These are phyloP conservation scores for Megaustenia siamemsis DNA, from an alignment of 2,888 invertebrate genomes.

Conservation along the genomic window DNA sequence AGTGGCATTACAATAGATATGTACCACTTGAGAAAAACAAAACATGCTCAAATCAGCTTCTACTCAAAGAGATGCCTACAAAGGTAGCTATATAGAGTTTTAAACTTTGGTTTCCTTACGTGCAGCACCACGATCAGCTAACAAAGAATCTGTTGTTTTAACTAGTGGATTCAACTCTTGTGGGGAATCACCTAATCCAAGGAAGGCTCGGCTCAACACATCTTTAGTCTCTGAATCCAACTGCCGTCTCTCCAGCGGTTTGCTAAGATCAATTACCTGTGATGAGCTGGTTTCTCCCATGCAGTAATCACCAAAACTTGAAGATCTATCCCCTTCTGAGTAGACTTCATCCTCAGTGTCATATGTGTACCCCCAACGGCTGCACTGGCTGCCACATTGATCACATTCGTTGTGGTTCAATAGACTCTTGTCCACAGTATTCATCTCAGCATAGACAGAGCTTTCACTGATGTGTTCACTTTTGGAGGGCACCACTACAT, in stretches of 20 bases:
- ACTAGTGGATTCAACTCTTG: background rate
- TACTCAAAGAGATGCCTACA: too few relatives aligned
- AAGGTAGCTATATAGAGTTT: too few relatives aligned
- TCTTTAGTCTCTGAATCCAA: slow-evolving; percentile 33
- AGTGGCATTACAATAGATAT: too few relatives aligned
- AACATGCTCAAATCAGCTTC: too few relatives aligned
- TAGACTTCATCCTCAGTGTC: slow-evolving; percentile 36
- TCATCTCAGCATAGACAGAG: background rate
- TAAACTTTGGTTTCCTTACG: slow-evolving; percentile 1
- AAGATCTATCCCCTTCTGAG: slow-evolving; percentile 34
- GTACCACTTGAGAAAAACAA: too few relatives aligned
- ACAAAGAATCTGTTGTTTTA: slow-evolving; percentile 29
- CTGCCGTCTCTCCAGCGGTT: slow-evolving; percentile 44
- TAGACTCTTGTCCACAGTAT: background rate
- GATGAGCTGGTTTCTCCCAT: slow-evolving; percentile 44
- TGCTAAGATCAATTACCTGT: slow-evolving; percentile 48
- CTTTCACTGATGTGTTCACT: background rate
- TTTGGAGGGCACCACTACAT: background rate
- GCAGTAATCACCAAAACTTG: slow-evolving; percentile 52
- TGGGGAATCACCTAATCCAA: slow-evolving; percentile 37
- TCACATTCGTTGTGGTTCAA: background rate
- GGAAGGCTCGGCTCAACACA: slow-evolving; percentile 38
- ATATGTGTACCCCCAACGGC: slow-evolving; percentile 42
- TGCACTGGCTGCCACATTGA: slow-evolving; percentile 26
- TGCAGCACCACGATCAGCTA: background rate